Base-by-base conservation (phyloP, 2,797 vertebrate genomes). In the Bradypus variegatus region DNA sequence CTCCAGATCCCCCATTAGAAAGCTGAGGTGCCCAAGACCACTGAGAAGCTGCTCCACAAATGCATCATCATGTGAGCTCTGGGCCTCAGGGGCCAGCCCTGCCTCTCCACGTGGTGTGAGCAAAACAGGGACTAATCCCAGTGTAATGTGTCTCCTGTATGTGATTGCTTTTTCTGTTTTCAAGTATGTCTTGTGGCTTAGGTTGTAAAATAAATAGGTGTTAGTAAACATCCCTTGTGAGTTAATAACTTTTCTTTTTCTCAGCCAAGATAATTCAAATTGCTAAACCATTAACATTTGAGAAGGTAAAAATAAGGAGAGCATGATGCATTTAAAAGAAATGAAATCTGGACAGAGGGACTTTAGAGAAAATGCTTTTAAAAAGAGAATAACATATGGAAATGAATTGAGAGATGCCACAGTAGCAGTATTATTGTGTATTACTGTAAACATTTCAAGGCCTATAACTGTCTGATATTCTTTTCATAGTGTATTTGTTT, bases 21-120 rank as follows among this genome's bases (percentile, higher is more conserved):
- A 93, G 94, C 96, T 91, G 97, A 97, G 93, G 94, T 96, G 94
- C 97, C 95, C 93, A 96, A 95, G 64, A 95, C 95, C 94, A 96
- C 95, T 18, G 96, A 97, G n/a, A 97, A 97, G 77, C 96, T 98
- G 94, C 96, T 97, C 93, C 95, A 96, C 76, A 98, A 97, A 87
- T 98, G 97, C 86, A 96, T 94, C 13, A 41, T 98, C 18, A 97
- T 97, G 97, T 98, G 94, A 97, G 60, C 85, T 65, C 60, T 7
- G n/a, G 8, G 9, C 16, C 41, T 64, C 11, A 9, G 9, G 80
- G 91, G 87, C 13, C 0, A 2, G 36, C 60, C 85, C 80, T 85
- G 60, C 89, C 69, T 53, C n/a, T 38, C 33, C 82, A 27, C 33
- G 15, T 21, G 10, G 25, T 3, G 60, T 25, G 53, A 14, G 12